Percentiles rank a stretch among this genome's conserved stretches.
Evolutionary conservation across 2,113 vertebrate genomes (phyloP).

Genomic region (Delphinus delphis): DNA sequence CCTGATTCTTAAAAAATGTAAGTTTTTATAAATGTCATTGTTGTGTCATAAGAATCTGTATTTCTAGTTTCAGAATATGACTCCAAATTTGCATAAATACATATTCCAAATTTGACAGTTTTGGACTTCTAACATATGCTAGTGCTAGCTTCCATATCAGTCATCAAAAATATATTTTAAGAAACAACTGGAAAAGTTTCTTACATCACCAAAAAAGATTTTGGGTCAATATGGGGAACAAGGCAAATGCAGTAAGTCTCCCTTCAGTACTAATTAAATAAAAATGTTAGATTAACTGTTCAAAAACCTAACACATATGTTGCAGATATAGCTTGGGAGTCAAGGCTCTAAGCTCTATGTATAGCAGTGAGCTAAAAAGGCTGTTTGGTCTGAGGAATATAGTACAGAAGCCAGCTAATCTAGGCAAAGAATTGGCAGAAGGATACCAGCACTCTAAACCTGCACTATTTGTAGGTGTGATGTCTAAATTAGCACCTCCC

Average conservation of each 20-base stretch:
- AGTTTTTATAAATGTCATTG: conserved; percentile 62
- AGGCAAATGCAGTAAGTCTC: background rate
- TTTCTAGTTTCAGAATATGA: conserved; percentile 53
- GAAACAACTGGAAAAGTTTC: conserved; percentile 51
- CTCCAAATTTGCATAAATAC: conserved; percentile 61
- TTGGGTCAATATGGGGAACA: background rate
- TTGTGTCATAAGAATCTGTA: conserved; percentile 40
- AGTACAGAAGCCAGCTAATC: background rate
- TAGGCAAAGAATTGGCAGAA: background rate
- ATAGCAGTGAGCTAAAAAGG: background rate
- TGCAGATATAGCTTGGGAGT: background rate
- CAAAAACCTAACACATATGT: background rate
- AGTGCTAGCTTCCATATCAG: conserved; percentile 49
- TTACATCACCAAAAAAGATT: background rate
- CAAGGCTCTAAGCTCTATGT: background rate
- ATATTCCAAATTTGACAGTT: conserved; percentile 43
- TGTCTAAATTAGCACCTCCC: background rate
- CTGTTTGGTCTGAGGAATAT: background rate
- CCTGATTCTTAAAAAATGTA: conserved; percentile 51
- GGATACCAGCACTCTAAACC: background rate
- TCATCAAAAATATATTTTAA: conserved; percentile 58
- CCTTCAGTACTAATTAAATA: background rate
- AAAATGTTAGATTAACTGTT: conserved; percentile 18
- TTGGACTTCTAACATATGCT: conserved; percentile 66
- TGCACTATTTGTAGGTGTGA: background rate